Evolutionary conservation across 2,113 vertebrate genomes (phyloP).

Genomic region (Copsychus sechellarum): DNA sequence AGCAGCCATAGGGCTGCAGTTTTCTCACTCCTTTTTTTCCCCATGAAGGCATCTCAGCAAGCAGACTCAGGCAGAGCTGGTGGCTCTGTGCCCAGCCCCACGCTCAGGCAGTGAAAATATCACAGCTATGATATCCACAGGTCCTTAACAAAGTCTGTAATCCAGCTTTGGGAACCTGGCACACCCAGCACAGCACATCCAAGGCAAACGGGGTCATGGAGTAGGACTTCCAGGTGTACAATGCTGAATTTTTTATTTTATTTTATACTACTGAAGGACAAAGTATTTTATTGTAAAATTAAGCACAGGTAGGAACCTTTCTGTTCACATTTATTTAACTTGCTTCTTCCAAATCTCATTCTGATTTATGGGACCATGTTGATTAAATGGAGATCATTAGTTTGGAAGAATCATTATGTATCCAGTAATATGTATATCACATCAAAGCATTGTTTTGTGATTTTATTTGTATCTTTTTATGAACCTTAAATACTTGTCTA

Average conservation of each 20-base stretch:
- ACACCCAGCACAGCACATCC: background rate
- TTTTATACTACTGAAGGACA: background rate
- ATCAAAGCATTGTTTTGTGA: background rate
- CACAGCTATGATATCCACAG: fast-evolving
- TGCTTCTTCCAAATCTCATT: background rate
- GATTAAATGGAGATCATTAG: background rate
- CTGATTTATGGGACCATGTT: background rate
- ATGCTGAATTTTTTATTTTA: background rate
- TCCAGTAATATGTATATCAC: background rate
- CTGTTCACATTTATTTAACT: background rate
- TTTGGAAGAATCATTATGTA: background rate
- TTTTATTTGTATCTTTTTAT: background rate
- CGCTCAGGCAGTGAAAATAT: fast-evolving
- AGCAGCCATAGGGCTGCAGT: background rate
- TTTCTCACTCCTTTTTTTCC: background rate
- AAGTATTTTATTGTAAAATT: background rate
- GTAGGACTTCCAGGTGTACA: background rate
- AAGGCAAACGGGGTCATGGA: background rate
- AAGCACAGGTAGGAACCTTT: background rate
- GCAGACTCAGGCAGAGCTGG: background rate
- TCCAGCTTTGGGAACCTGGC: background rate
- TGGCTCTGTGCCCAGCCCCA: background rate
- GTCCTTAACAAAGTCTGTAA: background rate
- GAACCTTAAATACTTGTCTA: background rate
- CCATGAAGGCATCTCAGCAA: background rate